Base-by-base conservation (phyloP, 2,113 vertebrate genomes). In the Pimephales promelas region DNA sequence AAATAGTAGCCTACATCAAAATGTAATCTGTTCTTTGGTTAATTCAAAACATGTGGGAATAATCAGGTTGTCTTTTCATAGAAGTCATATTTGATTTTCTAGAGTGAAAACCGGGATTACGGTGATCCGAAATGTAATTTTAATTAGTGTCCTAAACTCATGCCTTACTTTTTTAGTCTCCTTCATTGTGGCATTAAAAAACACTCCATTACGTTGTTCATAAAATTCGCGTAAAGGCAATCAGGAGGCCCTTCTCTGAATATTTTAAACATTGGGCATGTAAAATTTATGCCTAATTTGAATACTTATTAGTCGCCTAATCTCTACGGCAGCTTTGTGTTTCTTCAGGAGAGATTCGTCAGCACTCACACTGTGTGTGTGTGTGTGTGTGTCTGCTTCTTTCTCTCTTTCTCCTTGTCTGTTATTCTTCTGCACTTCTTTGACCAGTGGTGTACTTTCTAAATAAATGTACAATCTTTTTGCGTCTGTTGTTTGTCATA, bases 221-320 rank as follows among this genome's bases (percentile, higher is more conserved):
- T 97, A 96, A 96, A 97, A 95, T 91, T 73, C 92, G 94, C 95
- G 94, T 96, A 96, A 97, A 95, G 94, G 96, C 95, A 97, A 97
- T 98, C 95, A 97, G 95, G 92, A 95, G 92, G 92, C 94, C 94
- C 95, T 97, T 96, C 96, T 95, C 95, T 97, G 97, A 98, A 98
- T 98, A 98, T 98, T 99, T 98, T 96, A 97, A 98, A 97, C 95
- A 97, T 95, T 92, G 93, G 95, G 91, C 97, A 98, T 99, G 96
- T 96, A 99, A 98, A 98, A 99, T 98, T 97, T 96, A 98, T 98
- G 95, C 94, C 95, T 97, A 96, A 99, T 98, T 98, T 98, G 96
- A 99, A 98, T 98, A 98, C 95, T 97, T 97, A 98, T 97, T 98
- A 96, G 96, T 93, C 92, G 93, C 92, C 95, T 98, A 96, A 96